Percentiles rank a stretch among this genome's conserved stretches.
phyloP scores from a whole-genome alignment of 2,888 invertebrate species.

The Bembecia ichneumoniformis region DNA sequence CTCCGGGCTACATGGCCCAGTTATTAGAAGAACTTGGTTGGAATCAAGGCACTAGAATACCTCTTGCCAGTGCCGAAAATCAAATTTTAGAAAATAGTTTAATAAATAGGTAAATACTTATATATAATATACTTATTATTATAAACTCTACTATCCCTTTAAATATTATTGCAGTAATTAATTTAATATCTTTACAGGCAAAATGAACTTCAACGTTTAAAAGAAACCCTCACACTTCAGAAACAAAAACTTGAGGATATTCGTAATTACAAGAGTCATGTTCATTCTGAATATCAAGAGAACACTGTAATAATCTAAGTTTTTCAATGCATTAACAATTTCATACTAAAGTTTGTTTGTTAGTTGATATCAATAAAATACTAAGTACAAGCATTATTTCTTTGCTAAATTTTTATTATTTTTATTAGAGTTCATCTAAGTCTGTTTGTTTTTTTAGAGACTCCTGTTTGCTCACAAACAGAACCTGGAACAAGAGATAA shows the following conservation, averaged over 20 bases:
- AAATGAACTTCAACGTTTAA: conserved; percentile 54
- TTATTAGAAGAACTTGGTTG: conserved; percentile 80
- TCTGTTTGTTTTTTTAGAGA: conserved; percentile 55
- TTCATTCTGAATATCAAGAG: conserved; percentile 60
- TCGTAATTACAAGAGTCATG: conserved; percentile 53
- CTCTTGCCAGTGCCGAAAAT: conserved; percentile 84
- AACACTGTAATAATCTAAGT: conserved; percentile 44
- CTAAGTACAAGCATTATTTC: background rate
- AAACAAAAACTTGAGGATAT: conserved; percentile 54
- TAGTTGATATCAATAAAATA: background rate
- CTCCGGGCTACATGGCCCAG: conserved; percentile 68
- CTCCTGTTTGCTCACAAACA: conserved; percentile 78
- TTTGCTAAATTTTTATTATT: background rate
- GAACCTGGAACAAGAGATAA: conserved; percentile 78
- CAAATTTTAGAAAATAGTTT: conserved; percentile 46
- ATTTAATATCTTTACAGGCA: conserved; percentile 29
- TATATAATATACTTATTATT: background rate
- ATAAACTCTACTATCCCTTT: background rate
- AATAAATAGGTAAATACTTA: conserved; percentile 37
- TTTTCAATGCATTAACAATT: background rate
- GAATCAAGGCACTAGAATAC: conserved; percentile 83
- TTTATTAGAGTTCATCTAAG: background rate
- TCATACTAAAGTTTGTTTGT: background rate
- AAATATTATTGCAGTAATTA: background rate
- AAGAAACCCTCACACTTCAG: conserved; percentile 45